These are phyloP conservation scores for Diorhabda carinulata DNA, from an alignment of 1,140 invertebrate genomes.

Conservation along the genomic window DNA sequence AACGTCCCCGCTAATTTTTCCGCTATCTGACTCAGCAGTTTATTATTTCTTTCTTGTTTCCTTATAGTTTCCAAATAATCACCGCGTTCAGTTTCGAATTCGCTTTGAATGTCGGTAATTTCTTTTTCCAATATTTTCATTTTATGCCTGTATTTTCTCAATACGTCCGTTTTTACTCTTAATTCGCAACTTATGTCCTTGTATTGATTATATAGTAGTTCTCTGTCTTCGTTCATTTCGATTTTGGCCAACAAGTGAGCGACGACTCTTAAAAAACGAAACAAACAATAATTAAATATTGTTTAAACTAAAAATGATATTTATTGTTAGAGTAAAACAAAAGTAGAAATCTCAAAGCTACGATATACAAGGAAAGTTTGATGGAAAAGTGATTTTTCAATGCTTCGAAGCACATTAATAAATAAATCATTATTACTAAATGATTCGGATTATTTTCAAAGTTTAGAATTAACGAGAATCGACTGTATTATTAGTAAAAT, in stretches of 20 bases:
- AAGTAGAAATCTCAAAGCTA: too few species aligned
- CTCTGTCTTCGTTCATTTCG: constrained; percentile 62
- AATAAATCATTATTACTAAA: too few species aligned
- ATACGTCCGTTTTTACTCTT: constrained; percentile 64
- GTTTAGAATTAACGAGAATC: too few species aligned
- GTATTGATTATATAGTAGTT: constrained; percentile 62
- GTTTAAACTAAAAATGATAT: too few species aligned
- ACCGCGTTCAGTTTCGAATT: constrained; percentile 79
- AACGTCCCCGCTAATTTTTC: constrained; percentile 69
- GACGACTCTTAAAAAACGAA: constrained; percentile 51
- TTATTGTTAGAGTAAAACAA: too few species aligned
- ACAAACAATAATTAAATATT: not conserved
- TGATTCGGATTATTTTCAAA: too few species aligned
- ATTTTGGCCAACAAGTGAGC: constrained; percentile 64
- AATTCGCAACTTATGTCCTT: constrained; percentile 76
- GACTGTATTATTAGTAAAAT: too few species aligned
- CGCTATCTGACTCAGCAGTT: constrained; percentile 66
- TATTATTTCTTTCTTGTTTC: constrained; percentile 68
- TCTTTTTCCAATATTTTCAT: constrained; percentile 65
- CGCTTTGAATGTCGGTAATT: constrained; percentile 73
- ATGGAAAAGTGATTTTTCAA: too few species aligned
- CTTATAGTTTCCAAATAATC: constrained; percentile 84
- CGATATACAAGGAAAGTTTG: too few species aligned
- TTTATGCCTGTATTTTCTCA: constrained; percentile 67
- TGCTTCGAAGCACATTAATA: too few species aligned